A percentile compares a stretch with the other conserved stretches of the same genome.
These are phyloP conservation scores for Apamea anceps DNA, from an alignment of 2,888 invertebrate species.

Conservation along the genomic window DNA sequence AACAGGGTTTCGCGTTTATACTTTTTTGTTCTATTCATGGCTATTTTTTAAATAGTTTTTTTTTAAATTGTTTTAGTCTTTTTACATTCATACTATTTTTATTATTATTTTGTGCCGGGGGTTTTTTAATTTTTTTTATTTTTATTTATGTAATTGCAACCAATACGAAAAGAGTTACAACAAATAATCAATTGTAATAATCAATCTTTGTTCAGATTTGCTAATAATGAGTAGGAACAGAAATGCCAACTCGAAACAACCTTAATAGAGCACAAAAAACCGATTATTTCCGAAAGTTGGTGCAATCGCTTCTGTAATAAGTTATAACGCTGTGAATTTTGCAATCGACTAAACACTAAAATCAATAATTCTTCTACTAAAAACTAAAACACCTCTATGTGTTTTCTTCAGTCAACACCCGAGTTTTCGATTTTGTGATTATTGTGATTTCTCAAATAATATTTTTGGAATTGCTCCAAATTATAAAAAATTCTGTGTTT, in stretches of 20 bases:
- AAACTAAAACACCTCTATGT: constrained; percentile 36
- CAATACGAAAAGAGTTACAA: background rate
- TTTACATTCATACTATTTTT: too few relatives aligned
- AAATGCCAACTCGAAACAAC: rapidly evolving
- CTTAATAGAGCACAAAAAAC: background rate
- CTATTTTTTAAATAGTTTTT: too few relatives aligned
- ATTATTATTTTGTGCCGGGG: too few relatives aligned
- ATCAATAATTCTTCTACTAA: constrained; percentile 37
- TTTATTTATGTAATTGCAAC: too few relatives aligned
- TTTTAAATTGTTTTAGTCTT: too few relatives aligned
- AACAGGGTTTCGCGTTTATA: too few relatives aligned
- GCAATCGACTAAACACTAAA: constrained; percentile 46
- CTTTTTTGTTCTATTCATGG: too few relatives aligned
- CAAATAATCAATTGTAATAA: too few relatives aligned
- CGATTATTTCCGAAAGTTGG: background rate
- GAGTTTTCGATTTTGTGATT: constrained; percentile 44
- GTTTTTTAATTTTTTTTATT: too few relatives aligned
- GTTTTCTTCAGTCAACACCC: constrained; percentile 49
- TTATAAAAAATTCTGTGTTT: constrained; percentile 54
- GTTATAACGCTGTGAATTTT: too few relatives aligned
- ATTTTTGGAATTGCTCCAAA: constrained; percentile 65
- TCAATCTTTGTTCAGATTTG: background rate
- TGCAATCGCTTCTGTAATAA: too few relatives aligned
- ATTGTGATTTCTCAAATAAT: constrained; percentile 37
- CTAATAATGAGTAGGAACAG: rapidly evolving